Conservation (phyloP, 2,113 vertebrate genomes). For the Dicerorhinus sumatrensis region DNA sequence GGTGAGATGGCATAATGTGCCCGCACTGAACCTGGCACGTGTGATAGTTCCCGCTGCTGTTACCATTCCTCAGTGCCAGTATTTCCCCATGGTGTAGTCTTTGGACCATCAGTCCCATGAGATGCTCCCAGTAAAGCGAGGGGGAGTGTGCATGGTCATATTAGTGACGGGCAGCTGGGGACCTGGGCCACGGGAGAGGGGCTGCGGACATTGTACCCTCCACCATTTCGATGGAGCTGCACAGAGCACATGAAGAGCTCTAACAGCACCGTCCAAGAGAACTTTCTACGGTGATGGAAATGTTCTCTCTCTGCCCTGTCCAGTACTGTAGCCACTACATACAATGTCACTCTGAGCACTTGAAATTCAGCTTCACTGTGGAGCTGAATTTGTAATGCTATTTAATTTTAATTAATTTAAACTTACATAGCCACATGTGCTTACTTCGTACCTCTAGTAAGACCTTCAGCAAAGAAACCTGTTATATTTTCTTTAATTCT, state of each 20-base stretch:
- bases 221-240: rapidly evolving
- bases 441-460: background rate
- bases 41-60: background rate
- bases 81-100: background rate
- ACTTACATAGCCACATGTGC: background rate
- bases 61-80: background rate
- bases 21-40: rapidly evolving
- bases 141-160: background rate
- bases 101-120: background rate
- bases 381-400: too few species aligned
- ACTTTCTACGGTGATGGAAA: background rate
- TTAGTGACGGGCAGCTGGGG: background rate
- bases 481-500: background rate
- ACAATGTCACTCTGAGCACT: background rate
- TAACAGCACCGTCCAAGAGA: rapidly evolving
- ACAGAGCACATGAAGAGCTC: rapidly evolving
- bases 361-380: background rate
- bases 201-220: rapidly evolving
- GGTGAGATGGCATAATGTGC: background rate
- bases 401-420: background rate
- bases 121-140: background rate
- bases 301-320: rapidly evolving
- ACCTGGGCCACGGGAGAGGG: background rate
- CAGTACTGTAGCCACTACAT: rapidly evolving
- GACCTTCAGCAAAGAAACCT: background rate